Percentiles rank a stretch among this genome's conserved stretches.
phyloP scores from a whole-genome alignment of 92 coral and sea anemone species.

The Meandrina meandrites region DNA sequence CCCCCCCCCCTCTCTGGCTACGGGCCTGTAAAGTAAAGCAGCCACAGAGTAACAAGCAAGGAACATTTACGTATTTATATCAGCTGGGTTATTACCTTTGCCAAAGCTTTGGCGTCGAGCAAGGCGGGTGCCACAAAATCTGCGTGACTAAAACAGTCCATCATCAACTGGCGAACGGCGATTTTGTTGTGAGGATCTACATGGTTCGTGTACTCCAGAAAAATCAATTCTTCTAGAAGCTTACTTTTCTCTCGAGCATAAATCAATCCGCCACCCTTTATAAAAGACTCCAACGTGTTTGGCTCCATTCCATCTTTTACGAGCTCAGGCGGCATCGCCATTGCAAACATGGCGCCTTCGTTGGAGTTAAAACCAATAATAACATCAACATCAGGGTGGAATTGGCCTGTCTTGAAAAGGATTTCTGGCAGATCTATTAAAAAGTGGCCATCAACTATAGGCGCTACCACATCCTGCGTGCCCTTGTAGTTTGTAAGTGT shows the following conservation, averaged over 20 bases:
- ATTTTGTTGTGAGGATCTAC: conserved; percentile 25
- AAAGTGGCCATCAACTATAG: conserved; percentile 2
- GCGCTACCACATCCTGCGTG: neutral
- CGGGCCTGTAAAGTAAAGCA: too few relatives aligned
- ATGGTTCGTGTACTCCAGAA: conserved; percentile 51
- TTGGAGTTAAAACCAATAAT: conserved; percentile 40
- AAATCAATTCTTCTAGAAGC: conserved; percentile 36
- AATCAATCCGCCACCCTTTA: neutral
- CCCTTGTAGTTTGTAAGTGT: neutral
- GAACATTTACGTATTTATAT: neutral
- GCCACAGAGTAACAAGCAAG: too few relatives aligned
- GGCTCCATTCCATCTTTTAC: conserved; percentile 32
- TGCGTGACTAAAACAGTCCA: conserved; percentile 34
- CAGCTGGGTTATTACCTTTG: neutral
- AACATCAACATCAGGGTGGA: conserved; percentile 8
- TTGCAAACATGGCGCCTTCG: conserved; percentile 39
- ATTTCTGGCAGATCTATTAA: conserved; percentile 21
- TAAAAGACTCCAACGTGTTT: conserved; percentile 9
- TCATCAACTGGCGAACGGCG: conserved; percentile 35
- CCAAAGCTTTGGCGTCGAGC: conserved; percentile 48
- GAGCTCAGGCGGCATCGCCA: neutral
- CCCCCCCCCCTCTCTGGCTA: too few relatives aligned
- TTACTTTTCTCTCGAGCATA: conserved; percentile 28
- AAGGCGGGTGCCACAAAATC: conserved; percentile 64
- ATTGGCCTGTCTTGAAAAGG: conserved; percentile 12